Evolutionary conservation across 2,797 vertebrate genomes (phyloP).

Genomic region (Dermochelys coriacea): DNA sequence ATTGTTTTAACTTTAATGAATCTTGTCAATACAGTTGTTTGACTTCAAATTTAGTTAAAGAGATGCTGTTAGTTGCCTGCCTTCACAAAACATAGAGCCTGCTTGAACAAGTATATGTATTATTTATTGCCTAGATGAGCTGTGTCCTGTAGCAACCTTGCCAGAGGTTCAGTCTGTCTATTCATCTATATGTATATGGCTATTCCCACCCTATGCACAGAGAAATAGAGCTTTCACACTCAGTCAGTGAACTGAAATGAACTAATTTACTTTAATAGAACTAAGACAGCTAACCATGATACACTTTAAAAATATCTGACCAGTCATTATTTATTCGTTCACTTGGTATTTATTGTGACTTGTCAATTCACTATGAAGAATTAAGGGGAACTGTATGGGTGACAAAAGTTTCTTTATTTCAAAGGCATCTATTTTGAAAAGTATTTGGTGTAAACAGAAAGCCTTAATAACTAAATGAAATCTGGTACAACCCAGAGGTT

Average conservation of each 20-base stretch:
- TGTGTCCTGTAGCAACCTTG: slow-evolving; percentile 44
- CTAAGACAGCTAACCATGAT: slow-evolving; percentile 49
- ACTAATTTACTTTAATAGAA: slow-evolving; percentile 41
- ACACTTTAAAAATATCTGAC: slow-evolving; percentile 68
- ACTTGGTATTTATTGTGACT: slow-evolving; percentile 61
- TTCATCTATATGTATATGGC: slow-evolving; percentile 1
- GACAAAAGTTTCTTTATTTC: slow-evolving; percentile 42
- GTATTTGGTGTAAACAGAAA: background rate
- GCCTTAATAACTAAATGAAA: background rate
- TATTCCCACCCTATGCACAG: slow-evolving; percentile 29
- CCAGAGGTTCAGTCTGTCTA: slow-evolving; percentile 15
- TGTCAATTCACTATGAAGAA: slow-evolving; percentile 60
- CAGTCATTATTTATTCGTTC: slow-evolving; percentile 40
- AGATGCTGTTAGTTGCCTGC: background rate
- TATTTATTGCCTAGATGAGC: slow-evolving; percentile 45
- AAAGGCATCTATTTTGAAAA: slow-evolving; percentile 16
- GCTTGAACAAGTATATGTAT: slow-evolving; percentile 54
- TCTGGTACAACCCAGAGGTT: background rate
- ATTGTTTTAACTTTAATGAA: slow-evolving; percentile 41
- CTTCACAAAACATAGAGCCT: background rate
- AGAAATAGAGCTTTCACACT: slow-evolving; percentile 16
- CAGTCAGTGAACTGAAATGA: slow-evolving; percentile 58
- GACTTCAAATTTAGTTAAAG: slow-evolving; percentile 48
- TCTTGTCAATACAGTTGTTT: slow-evolving; percentile 44
- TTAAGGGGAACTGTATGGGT: slow-evolving; percentile 51